Conservation (phyloP, 2,888 invertebrate species). For the Petrolisthes manimaculis region DNA sequence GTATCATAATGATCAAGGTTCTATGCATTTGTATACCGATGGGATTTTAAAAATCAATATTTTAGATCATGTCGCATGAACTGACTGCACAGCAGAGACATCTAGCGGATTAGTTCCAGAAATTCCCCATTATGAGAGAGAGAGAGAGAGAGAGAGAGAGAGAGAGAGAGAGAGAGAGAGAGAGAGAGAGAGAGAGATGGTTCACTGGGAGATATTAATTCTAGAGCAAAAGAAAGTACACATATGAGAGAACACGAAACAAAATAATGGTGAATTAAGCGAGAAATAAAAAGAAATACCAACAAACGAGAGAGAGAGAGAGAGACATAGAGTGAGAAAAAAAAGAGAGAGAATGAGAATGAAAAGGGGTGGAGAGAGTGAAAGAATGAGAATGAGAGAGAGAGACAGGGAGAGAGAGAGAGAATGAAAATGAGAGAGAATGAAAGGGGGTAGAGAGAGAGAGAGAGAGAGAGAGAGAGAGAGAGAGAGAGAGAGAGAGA, state of each 20-base stretch:
- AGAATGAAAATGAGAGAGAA: too few relatives aligned
- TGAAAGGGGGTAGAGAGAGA: background rate
- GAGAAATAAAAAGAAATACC: background rate
- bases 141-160: background rate
- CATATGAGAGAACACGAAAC: background rate
- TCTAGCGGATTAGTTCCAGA: too few relatives aligned
- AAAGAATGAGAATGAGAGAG: background rate
- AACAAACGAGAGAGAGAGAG: too few relatives aligned
- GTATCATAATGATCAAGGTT: too few relatives aligned
- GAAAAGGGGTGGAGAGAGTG: background rate
- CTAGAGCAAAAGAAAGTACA: background rate
- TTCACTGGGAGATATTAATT: background rate
- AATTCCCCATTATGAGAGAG: too few relatives aligned
- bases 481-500: background rate
- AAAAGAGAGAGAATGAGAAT: slow-evolving; percentile 9
- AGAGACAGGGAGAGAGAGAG: background rate
- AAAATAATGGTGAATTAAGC: background rate
- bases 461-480: background rate
- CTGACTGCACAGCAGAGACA: too few relatives aligned
- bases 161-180: background rate
- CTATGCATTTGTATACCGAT: too few relatives aligned
- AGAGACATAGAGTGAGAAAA: background rate
- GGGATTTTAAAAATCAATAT: too few relatives aligned
- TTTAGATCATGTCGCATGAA: too few relatives aligned
- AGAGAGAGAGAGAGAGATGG: background rate